Evolutionary conservation across 2,113 vertebrate species (phyloP), one percentile per base, ranked within the genome.

Genomic region (Cichladusa arquata): DNA sequence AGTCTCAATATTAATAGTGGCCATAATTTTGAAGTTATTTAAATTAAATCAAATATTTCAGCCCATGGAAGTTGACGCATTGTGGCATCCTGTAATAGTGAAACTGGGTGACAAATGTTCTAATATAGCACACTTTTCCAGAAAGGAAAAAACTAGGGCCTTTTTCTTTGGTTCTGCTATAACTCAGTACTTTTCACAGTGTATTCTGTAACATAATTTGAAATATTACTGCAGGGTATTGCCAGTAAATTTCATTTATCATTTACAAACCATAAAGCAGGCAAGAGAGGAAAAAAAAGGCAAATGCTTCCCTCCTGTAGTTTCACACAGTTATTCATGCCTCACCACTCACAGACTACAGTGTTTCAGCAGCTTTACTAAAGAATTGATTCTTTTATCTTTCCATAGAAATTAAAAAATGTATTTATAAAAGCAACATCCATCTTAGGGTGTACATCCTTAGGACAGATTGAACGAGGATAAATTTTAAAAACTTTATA

Each of bases 231-330:
- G 34, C 70, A 72, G 71, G 76, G 58, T 40, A 74, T 50, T 61
- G 62, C 64, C 66, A 84, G 64, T 70, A 96, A 94, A 92, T 95
- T 95, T 86, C 54, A 83, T 96, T 91, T 94, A 88, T 95, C 93
- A 91, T 97, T 96, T 88, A 80, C 81, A 95, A 96, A 69, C 78
- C 70, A 86, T 95, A 84, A 93, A 94, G 72, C 70, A 94, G 78
- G 26, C 53, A 95, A 90, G 42, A 69, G n/a, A 67, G 23, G 11
- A 1, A 22, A 62, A 71, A 88, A 53, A 44, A 33, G 10, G 22
- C 58, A 86, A 95, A 45, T 61, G 33, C 48, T 93, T 85, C 53
- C 36, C 42, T 81, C 56, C 80, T 80, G 58, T 84, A 85, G 48
- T 77, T 97, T 79, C 53, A 67, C 44, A 81, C 26, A 74, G 64